phyloP scores from a whole-genome alignment of 2,888 invertebrate genomes.

The Agriopis aurantiaria region DNA sequence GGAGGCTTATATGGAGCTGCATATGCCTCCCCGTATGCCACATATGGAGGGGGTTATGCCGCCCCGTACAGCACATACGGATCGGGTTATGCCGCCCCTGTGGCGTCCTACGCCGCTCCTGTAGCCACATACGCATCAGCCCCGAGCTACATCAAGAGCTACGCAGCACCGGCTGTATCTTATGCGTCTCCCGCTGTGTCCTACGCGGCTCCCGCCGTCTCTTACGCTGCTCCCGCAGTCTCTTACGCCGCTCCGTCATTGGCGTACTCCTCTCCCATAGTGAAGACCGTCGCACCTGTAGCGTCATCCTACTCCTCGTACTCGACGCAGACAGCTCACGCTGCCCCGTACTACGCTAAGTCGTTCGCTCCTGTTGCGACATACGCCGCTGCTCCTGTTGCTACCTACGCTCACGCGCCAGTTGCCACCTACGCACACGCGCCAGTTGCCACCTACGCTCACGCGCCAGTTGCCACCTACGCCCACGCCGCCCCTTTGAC shows the following conservation, averaged over 20 bases:
- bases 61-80: constrained; percentile 34
- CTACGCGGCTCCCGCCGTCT: constrained; percentile 67
- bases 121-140: constrained; percentile 54
- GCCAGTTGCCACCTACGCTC: constrained; percentile 37
- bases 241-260: constrained; percentile 55
- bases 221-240: constrained; percentile 55
- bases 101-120: constrained; percentile 51
- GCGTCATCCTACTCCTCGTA: constrained; percentile 50
- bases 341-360: constrained; percentile 56
- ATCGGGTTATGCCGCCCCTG: constrained; percentile 56
- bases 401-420: constrained; percentile 59
- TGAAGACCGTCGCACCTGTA: constrained; percentile 51
- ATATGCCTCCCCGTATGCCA: constrained; percentile 55
- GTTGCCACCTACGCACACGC: constrained; percentile 61
- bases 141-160: constrained; percentile 46
- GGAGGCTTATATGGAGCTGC: constrained; percentile 74
- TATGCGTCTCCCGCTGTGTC: constrained; percentile 71
- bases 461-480: constrained; percentile 65
- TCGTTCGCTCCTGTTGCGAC: constrained; percentile 62
- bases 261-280: constrained; percentile 54
- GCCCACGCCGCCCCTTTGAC: constrained; percentile 56
- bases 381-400: constrained; percentile 54
- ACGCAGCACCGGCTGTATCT: constrained; percentile 58
- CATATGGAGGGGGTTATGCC: constrained; percentile 56
- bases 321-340: constrained; percentile 52